Evolutionary conservation across 1,140 invertebrate genomes (phyloP).

Genomic region (Andricus grossulariae): DNA sequence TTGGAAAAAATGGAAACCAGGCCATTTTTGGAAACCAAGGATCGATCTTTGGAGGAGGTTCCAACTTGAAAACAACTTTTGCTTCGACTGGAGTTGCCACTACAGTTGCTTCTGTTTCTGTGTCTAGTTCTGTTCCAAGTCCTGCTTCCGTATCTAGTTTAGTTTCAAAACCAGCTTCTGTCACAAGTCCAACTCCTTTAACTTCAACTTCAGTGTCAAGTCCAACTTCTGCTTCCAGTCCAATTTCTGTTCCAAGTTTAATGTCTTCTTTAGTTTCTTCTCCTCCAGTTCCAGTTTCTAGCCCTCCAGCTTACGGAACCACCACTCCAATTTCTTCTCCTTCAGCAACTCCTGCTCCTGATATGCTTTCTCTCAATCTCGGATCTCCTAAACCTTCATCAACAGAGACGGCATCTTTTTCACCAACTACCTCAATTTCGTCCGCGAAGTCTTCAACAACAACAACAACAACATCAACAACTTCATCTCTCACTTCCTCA

Average conservation of each 20-base stretch:
- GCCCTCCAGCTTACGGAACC: not conserved
- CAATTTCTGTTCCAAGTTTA: not conserved
- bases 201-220: not conserved
- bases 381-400: not conserved
- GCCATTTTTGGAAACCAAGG: not conserved
- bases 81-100: not conserved
- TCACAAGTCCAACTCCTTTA: not conserved
- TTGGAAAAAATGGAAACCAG: not conserved
- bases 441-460: not conserved
- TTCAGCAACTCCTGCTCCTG: not conserved
- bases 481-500: constrained; percentile 4
- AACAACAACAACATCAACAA: not conserved
- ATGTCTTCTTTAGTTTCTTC: not conserved
- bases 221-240: not conserved
- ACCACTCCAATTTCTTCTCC: constrained; percentile 17
- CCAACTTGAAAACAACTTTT: not conserved
- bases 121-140: not conserved
- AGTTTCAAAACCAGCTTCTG: not conserved
- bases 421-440: too few species aligned
- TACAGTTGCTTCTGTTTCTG: not conserved
- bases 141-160: not conserved
- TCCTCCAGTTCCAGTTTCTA: not conserved
- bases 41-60: not conserved
- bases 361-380: not conserved
- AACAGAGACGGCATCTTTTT: too few species aligned